These are phyloP conservation scores for Atethmia centrago DNA, from an alignment of 2,888 invertebrate species.

Conservation along the genomic window DNA sequence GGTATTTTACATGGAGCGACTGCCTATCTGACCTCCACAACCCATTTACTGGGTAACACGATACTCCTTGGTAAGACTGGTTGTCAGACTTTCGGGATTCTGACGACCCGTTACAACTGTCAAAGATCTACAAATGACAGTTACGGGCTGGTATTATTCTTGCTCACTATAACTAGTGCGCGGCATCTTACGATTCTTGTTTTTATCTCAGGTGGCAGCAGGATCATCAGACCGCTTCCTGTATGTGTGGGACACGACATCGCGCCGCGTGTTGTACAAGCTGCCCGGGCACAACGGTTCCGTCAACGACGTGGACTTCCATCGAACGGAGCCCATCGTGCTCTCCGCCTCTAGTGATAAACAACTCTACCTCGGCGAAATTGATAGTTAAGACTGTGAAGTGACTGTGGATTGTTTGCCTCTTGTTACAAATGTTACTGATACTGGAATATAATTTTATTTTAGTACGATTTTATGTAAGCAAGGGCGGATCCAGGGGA, in stretches of 20 bases:
- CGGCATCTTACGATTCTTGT: too few species aligned
- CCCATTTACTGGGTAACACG: too few species aligned
- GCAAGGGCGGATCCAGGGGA: too few species aligned
- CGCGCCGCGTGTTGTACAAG: slow-evolving; percentile 97
- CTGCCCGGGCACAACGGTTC: slow-evolving; percentile 99
- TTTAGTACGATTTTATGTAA: neutral
- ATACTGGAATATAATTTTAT: neutral
- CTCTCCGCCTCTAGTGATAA: slow-evolving; percentile 99
- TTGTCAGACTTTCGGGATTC: too few species aligned
- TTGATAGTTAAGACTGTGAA: slow-evolving; percentile 89
- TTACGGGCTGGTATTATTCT: too few species aligned
- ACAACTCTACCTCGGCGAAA: slow-evolving; percentile 98
- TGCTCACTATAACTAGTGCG: too few species aligned
- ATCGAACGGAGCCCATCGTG: slow-evolving; percentile 97
- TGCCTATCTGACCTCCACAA: too few species aligned
- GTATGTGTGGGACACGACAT: slow-evolving; percentile 99
- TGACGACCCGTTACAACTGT: too few species aligned
- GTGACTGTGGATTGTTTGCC: slow-evolving; percentile 10
- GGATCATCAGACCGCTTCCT: slow-evolving; percentile 99
- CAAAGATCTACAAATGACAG: too few species aligned
- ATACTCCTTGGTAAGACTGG: too few species aligned
- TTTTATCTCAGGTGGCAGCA: slow-evolving; percentile 88
- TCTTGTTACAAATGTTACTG: slow-evolving; percentile 5
- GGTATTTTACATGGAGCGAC: too few species aligned
- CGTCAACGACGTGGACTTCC: slow-evolving; percentile 99